Percentiles rank a stretch among this genome's conserved stretches.
These are phyloP conservation scores for Apodemia hepburni DNA, from an alignment of 2,888 invertebrate species.

Conservation along the genomic window DNA sequence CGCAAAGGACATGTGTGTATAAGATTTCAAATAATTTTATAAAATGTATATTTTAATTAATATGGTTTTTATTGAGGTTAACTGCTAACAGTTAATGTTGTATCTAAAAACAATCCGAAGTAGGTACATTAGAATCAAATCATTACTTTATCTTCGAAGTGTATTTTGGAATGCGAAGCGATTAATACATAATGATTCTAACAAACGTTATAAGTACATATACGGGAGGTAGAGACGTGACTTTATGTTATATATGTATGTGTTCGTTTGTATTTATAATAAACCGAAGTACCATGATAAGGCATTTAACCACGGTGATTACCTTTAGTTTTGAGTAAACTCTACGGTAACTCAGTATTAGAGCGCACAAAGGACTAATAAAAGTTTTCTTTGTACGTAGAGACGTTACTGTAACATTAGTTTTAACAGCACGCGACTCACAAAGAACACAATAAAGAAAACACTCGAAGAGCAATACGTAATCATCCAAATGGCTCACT, in stretches of 20 bases:
- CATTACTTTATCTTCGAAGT: conserved; percentile 34
- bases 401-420: conserved; percentile 33
- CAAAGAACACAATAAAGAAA: conserved; percentile 58
- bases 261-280: conserved; percentile 33
- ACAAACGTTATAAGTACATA: not conserved
- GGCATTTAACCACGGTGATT: conserved; percentile 49
- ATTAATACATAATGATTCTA: conserved; percentile 10
- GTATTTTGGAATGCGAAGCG: conserved; percentile 1
- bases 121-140: not conserved
- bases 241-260: conserved; percentile 25
- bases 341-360: conserved; percentile 42
- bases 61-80: too few relatives aligned
- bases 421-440: conserved; percentile 45
- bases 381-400: conserved; percentile 16
- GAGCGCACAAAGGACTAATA: conserved; percentile 62
- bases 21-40: too few relatives aligned
- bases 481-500: conserved; percentile 63
- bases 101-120: not conserved
- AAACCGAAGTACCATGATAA: conserved; percentile 46
- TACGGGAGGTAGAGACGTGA: conserved; percentile 26
- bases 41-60: too few relatives aligned
- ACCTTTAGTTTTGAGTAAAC: conserved; percentile 47
- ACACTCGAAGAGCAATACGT: conserved; percentile 51
- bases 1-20: too few relatives aligned
- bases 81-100: not conserved